Evolutionary conservation across 2,797 vertebrate genomes (phyloP), one percentile per base, ranked within the genome.

Genomic region (Sebastes jordani): DNA sequence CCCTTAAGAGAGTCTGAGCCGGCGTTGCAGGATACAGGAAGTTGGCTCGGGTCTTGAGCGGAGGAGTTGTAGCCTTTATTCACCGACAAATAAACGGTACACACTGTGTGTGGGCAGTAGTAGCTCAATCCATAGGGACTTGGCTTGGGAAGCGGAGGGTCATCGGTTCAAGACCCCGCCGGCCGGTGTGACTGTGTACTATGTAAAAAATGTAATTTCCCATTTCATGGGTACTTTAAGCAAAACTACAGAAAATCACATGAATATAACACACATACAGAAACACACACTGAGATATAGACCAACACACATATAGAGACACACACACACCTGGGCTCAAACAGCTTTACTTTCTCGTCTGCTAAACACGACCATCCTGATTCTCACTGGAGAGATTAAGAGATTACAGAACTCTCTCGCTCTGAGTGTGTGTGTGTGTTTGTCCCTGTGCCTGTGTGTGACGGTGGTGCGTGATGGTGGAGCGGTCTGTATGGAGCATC

Each of bases 331-430:
- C 68, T 80, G 62, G 30, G 29, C 29, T 60, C 49, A 78, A 49
- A 70, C 63, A 58, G 56, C 36, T 73, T 68, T 38, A 63, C 66
- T 79, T 84, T 87, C 67, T 73, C 16, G 3, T 76, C 72, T 76
- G 69, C 56, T 29, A 29, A 5, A 84, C 62, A 71, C 78, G 75
- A 66, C 65, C 55, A 73, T 75, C 65, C 76, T 71, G 76, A 87
- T 74, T 89, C 83, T 85, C 60, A 77, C 75, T 61, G 82, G 70
- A 74, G 84, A 91, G 94, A 95, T 95, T 94, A 94, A 94, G 86
- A 88, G 94, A 95, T 95, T 95, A 94, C 34, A 71, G 74, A 78
- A 61, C 64, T 78, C 64, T 82, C 55, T 61, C 6, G 1, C 25
- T 77, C 16, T 85, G 58, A 4, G 58, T 49, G 34, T 25, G 29